Evolutionary conservation across 2,797 vertebrate genomes (phyloP).

Genomic region (Anabas testudineus): DNA sequence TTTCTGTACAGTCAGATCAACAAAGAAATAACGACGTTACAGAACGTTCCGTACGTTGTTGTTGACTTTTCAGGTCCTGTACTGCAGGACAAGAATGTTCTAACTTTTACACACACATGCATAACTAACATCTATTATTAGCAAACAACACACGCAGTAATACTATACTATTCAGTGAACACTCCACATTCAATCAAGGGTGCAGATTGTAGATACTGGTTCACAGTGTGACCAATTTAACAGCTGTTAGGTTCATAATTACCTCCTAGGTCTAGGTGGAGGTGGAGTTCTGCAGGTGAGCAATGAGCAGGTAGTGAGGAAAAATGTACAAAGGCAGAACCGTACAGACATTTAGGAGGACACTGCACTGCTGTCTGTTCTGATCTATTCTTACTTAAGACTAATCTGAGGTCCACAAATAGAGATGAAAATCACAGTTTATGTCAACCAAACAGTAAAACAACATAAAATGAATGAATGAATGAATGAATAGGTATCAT

Average conservation of each 20-base stretch:
- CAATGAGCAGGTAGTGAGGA: constrained; percentile 25
- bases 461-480: too few relatives aligned
- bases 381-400: constrained; percentile 38
- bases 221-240: background rate
- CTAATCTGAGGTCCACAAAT: constrained; percentile 67
- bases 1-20: constrained; percentile 83
- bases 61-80: background rate
- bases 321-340: constrained; percentile 38
- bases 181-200: constrained; percentile 16
- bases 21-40: background rate
- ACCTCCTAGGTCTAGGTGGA: constrained; percentile 68
- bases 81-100: background rate
- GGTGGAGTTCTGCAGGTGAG: constrained; percentile 62
- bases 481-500: background rate
- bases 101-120: background rate
- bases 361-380: background rate
- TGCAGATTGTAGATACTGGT: constrained; percentile 31
- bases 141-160: background rate
- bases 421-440: constrained; percentile 33
- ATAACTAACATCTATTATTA: background rate
- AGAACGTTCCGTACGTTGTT: background rate
- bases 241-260: constrained; percentile 37
- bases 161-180: background rate
- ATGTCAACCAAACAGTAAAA: constrained; percentile 33
- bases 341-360: constrained; percentile 5